These are phyloP conservation scores for Trimorus sp. DNA, from an alignment of 2,888 invertebrate genomes.

Conservation along the genomic window DNA sequence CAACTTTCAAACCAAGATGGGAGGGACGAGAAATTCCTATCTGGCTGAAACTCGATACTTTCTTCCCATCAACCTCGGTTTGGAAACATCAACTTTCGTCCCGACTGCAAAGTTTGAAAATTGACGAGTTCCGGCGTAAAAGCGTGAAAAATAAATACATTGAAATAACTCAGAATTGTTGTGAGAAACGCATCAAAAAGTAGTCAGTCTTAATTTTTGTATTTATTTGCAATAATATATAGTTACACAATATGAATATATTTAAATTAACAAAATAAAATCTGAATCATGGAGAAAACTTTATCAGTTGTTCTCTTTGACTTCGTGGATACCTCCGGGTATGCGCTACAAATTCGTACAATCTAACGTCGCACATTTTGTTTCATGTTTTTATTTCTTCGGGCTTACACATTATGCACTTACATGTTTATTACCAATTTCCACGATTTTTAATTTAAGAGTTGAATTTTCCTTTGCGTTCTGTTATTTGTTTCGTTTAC, in stretches of 20 bases:
- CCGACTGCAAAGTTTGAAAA: too few relatives aligned
- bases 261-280: constrained; percentile 77
- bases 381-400: constrained; percentile 27
- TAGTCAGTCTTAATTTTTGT: constrained; percentile 78
- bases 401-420: constrained; percentile 42
- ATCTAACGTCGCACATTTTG: constrained; percentile 43
- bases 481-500: constrained; percentile 33
- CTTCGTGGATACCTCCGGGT: constrained; percentile 47
- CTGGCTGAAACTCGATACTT: too few relatives aligned
- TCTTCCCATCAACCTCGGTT: too few relatives aligned
- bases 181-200: constrained; percentile 42
- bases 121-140: too few relatives aligned
- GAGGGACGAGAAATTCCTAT: too few relatives aligned
- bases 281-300: constrained; percentile 63
- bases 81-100: too few relatives aligned
- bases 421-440: constrained; percentile 48
- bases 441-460: constrained; percentile 20
- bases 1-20: too few relatives aligned
- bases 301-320: constrained; percentile 46
- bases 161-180: neutral
- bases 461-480: constrained; percentile 21
- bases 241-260: constrained; percentile 80
- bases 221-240: constrained; percentile 80
- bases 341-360: constrained; percentile 52
- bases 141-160: neutral